phyloP scores from a whole-genome alignment of 2,797 vertebrate species.

The Phrynocephalus vlangalii region DNA sequence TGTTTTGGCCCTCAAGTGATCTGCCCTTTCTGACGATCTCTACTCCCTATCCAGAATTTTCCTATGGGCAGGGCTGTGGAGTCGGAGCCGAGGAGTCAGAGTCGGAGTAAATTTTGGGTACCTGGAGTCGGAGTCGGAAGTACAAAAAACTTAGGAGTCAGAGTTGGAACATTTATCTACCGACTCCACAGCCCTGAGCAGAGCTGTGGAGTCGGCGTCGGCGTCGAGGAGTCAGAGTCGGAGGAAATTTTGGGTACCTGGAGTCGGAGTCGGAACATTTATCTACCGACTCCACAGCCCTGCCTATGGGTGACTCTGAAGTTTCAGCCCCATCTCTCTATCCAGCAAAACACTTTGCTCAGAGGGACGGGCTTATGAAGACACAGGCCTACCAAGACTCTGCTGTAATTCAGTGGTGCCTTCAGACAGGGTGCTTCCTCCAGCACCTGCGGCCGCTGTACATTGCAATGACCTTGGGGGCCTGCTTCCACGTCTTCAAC shows the following conservation, averaged over 20 bases:
- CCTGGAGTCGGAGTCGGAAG: too few relatives aligned
- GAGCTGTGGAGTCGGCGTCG: too few relatives aligned
- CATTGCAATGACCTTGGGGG: constrained; percentile 81
- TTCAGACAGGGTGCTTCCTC: not conserved
- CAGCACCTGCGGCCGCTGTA: constrained; percentile 76
- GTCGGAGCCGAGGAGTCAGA: too few relatives aligned
- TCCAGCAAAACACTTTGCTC: too few relatives aligned
- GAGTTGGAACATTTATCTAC: too few relatives aligned
- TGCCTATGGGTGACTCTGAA: not conserved
- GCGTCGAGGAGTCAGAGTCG: too few relatives aligned
- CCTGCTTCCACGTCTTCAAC: constrained; percentile 83
- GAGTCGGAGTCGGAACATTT: too few relatives aligned
- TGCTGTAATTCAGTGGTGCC: not conserved
- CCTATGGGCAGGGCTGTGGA: too few relatives aligned
- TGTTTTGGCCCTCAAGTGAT: not conserved
- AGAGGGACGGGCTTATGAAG: not conserved
- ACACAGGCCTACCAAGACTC: not conserved
- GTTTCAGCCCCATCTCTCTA: not conserved
- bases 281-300: too few relatives aligned
- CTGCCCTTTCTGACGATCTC: not conserved
- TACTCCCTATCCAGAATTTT: not conserved
- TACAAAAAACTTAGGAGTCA: too few relatives aligned
- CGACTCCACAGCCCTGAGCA: not conserved
- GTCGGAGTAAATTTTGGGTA: too few relatives aligned
- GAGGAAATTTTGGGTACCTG: too few relatives aligned